Evolutionary conservation across 1,140 invertebrate genomes (phyloP).

Genomic region (Anoplophora glabripennis): DNA sequence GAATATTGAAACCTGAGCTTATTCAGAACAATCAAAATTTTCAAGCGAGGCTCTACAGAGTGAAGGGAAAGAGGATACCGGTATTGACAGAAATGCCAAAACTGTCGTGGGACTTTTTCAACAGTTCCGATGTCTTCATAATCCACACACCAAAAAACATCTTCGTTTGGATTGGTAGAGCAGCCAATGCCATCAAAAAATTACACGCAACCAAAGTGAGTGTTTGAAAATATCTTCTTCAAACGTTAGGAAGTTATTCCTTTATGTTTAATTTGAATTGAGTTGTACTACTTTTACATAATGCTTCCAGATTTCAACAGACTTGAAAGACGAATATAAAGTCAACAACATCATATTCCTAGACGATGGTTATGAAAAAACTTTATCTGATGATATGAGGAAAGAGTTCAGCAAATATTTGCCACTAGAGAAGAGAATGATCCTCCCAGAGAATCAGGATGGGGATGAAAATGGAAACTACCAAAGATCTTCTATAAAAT

Average conservation of each 20-base stretch:
- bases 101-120: constrained; percentile 77
- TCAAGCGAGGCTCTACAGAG: constrained; percentile 60
- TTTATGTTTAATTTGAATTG: too few relatives aligned
- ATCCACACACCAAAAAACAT: constrained; percentile 67
- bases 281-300: constrained; percentile 24
- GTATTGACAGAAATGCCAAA: constrained; percentile 65
- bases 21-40: constrained; percentile 28
- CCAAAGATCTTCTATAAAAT: constrained; percentile 54
- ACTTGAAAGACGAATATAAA: constrained; percentile 49
- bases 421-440: constrained; percentile 61
- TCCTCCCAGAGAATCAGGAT: constrained; percentile 53
- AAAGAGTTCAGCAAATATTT: constrained; percentile 67
- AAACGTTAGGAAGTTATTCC: too few relatives aligned
- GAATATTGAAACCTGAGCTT: constrained; percentile 29
- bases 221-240: neutral
- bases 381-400: constrained; percentile 61
- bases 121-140: constrained; percentile 83
- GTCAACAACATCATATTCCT: constrained; percentile 65
- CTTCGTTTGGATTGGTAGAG: constrained; percentile 80
- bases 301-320: constrained; percentile 48
- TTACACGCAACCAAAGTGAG: constrained; percentile 61
- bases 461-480: constrained; percentile 44
- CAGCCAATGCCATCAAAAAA: constrained; percentile 68
- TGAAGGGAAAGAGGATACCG: constrained; percentile 67
- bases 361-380: constrained; percentile 83